A percentile compares a stretch with the other conserved stretches of the same genome.
These are phyloP conservation scores for Falcunculus frontatus DNA, from an alignment of 2,113 vertebrate genomes.

Conservation along the genomic window DNA sequence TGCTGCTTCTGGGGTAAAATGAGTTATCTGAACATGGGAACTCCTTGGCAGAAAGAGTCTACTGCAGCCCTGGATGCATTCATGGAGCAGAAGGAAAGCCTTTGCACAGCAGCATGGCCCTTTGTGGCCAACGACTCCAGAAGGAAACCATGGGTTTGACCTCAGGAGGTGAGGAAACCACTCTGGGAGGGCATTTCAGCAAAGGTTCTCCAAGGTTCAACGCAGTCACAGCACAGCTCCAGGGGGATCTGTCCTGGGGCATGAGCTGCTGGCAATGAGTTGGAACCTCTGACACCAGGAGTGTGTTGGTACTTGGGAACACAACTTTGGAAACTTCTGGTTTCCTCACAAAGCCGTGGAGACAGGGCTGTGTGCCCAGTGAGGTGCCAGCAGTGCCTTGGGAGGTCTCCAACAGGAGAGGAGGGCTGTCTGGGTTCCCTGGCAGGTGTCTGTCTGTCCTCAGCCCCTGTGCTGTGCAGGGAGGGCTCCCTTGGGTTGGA, in stretches of 20 bases:
- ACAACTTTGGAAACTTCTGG: not conserved
- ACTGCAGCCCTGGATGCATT: not conserved
- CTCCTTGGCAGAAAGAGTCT: not conserved
- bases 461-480: not conserved
- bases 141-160: not conserved
- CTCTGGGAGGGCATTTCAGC: not conserved
- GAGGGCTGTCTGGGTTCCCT: fast-evolving
- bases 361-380: not conserved
- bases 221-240: not conserved
- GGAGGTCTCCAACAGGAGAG: not conserved
- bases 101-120: not conserved
- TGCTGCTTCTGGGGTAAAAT: not conserved
- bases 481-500: not conserved
- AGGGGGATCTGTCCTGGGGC: not conserved
- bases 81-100: not conserved
- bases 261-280: not conserved
- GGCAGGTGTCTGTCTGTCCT: not conserved
- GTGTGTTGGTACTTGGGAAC: fast-evolving
- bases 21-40: not conserved
- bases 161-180: not conserved
- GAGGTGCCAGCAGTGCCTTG: not conserved
- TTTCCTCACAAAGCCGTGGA: not conserved
- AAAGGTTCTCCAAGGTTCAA: not conserved
- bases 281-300: not conserved
- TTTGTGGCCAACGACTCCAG: not conserved